A percentile compares a stretch with the other conserved stretches of the same genome.
Conservation (phyloP, 2,113 vertebrate genomes). For the Arvicanthis niloticus region DNA sequence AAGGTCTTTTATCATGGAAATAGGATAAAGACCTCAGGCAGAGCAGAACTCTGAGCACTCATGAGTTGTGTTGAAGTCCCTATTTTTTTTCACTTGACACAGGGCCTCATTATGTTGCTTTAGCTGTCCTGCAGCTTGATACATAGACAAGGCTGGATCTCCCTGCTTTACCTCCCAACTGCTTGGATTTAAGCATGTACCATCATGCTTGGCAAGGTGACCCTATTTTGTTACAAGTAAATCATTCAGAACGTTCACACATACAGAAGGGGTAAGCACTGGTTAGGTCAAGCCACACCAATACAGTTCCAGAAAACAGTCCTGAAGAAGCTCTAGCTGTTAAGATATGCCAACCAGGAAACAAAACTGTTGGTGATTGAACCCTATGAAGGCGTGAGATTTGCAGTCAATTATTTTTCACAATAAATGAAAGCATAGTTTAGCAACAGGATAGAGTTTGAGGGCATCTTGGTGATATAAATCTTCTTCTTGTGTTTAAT, state of each 20-base stretch:
- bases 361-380: constrained; percentile 18
- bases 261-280: background rate
- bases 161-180: background rate
- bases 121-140: background rate
- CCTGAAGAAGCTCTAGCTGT: background rate
- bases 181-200: background rate
- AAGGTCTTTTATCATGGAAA: background rate
- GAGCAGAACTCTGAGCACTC: background rate
- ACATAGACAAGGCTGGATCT: background rate
- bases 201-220: background rate
- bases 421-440: constrained; percentile 58
- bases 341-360: background rate
- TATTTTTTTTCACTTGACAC: background rate
- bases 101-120: background rate
- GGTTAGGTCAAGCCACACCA: background rate
- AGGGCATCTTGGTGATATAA: constrained; percentile 5
- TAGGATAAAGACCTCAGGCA: background rate
- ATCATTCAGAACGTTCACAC: background rate
- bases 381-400: background rate
- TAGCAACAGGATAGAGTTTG: constrained; percentile 65
- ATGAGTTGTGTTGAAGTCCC: background rate
- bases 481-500: constrained; percentile 64
- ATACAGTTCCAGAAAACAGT: background rate
- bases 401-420: constrained; percentile 18
- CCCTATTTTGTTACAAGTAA: background rate